Evolutionary conservation across 1,140 invertebrate genomes (phyloP), one percentile per base, ranked within the genome.

Genomic region (Acromyrmex echinatior): DNA sequence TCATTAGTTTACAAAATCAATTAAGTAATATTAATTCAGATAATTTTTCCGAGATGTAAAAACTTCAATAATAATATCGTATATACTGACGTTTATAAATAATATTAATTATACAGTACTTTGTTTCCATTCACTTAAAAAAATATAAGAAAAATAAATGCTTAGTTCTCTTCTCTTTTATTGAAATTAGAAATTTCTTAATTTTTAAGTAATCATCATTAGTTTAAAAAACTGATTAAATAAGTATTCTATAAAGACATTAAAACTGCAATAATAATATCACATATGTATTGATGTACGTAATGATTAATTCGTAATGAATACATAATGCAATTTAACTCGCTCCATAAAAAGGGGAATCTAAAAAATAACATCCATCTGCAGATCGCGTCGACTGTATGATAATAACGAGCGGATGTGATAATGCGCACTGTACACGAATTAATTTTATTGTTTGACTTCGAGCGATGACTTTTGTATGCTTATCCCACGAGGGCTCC

Each of bases 401-500:
- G 51, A 90, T 86, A 77, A 45, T 73, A 88, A 88, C 25, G 18
- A 49, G 28, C 88, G 88, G 85, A 88, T 78, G 45, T 56, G 63
- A 63, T 89, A 89, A 90, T 90, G 81, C 66, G 84, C 81, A 65
- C 68, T 58, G 74, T 76, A 73, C 77, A 77, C 88, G 86, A 89
- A 92, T 92, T 90, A 89, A 91, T 92, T 91, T 89, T 68, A 90
- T 88, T 84, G 87, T 91, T 91, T 85, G 90, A 91, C 78, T 74
- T 53, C 14, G 21, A 35, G 53, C 84, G 82, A 63, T 87, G 66
- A 86, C 91, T 88, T 91, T 89, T 92, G 91, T 92, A 77, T 92
- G 76, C 91, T 84, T 92, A 92, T 92, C 92, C 92, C 91, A 92
- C 91, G 91, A 85, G 90, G 79, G 63, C 86, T 87, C 39, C 73